Percentiles rank a stretch among this genome's conserved stretches.
Evolutionary conservation across 2,888 invertebrate species (phyloP).

Genomic region (Gonocerus acuteangulatus): DNA sequence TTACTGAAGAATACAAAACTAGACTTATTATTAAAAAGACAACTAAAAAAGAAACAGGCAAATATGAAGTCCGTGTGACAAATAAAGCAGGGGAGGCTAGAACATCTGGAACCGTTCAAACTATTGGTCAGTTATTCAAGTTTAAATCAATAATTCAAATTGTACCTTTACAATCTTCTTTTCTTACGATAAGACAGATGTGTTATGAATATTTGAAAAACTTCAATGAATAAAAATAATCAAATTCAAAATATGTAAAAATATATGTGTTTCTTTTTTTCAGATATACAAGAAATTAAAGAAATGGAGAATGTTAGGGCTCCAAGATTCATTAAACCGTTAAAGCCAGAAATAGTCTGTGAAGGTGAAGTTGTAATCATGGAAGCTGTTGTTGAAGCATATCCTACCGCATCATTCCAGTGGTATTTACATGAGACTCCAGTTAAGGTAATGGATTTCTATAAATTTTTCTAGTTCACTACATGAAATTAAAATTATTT

Average conservation of each 20-base stretch:
- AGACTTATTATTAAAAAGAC: constrained; percentile 58
- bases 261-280: constrained; percentile 9
- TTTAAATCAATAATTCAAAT: too few species aligned
- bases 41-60: constrained; percentile 70
- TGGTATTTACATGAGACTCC: constrained; percentile 75
- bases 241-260: too few species aligned
- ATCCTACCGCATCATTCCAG: constrained; percentile 73
- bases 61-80: constrained; percentile 78
- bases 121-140: constrained; percentile 46
- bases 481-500: neutral
- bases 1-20: constrained; percentile 57
- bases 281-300: constrained; percentile 38
- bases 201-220: too few species aligned
- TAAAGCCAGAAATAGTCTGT: constrained; percentile 60
- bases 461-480: neutral
- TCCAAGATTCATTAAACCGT: constrained; percentile 63
- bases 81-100: constrained; percentile 70
- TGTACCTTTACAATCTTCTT: too few species aligned
- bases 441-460: constrained; percentile 47
- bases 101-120: constrained; percentile 72
- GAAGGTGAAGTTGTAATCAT: constrained; percentile 70
- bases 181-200: too few species aligned
- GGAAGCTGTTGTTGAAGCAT: constrained; percentile 67
- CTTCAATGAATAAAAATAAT: too few species aligned
- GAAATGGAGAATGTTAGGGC: constrained; percentile 51